phyloP scores from a whole-genome alignment of 2,888 invertebrate species.

The Sepiola atlantica region DNA sequence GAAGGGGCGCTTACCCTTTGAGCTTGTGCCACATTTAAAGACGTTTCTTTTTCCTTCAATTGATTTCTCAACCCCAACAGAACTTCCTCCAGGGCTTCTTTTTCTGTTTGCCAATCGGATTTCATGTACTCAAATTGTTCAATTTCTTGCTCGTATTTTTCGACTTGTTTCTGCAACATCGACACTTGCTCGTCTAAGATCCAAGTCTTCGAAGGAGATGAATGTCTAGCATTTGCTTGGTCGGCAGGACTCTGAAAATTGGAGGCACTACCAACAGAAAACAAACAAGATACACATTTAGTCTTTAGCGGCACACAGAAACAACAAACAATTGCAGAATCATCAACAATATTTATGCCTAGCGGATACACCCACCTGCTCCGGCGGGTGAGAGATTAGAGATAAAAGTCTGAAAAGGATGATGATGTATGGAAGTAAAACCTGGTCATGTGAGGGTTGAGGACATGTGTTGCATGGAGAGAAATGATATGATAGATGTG shows the following conservation, averaged over 20 bases:
- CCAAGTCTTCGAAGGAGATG: background rate
- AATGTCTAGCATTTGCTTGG: background rate
- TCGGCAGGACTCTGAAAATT: background rate
- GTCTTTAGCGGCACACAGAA: background rate
- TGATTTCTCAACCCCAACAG: constrained; percentile 64
- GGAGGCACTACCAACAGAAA: background rate
- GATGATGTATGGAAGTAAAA: too few species aligned
- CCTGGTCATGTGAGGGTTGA: too few species aligned
- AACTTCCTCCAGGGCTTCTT: constrained; percentile 70
- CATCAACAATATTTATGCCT: too few species aligned
- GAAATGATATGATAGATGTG: too few species aligned
- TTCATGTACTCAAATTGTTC: constrained; percentile 67
- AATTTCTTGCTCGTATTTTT: constrained; percentile 60
- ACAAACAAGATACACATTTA: background rate
- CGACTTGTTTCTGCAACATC: constrained; percentile 59
- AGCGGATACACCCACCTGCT: too few species aligned
- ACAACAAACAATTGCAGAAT: too few species aligned
- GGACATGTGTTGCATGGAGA: too few species aligned
- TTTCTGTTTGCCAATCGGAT: constrained; percentile 69
- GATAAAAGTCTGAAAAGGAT: background rate
- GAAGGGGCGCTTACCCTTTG: constrained; percentile 56
- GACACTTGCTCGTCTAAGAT: constrained; percentile 50
- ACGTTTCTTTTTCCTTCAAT: constrained; percentile 62
- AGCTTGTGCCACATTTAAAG: constrained; percentile 57
- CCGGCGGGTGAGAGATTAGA: background rate